A percentile compares a stretch with the other conserved stretches of the same genome.
Evolutionary conservation across 2,113 vertebrate genomes (phyloP).

Genomic region (Haemorhous mexicanus): DNA sequence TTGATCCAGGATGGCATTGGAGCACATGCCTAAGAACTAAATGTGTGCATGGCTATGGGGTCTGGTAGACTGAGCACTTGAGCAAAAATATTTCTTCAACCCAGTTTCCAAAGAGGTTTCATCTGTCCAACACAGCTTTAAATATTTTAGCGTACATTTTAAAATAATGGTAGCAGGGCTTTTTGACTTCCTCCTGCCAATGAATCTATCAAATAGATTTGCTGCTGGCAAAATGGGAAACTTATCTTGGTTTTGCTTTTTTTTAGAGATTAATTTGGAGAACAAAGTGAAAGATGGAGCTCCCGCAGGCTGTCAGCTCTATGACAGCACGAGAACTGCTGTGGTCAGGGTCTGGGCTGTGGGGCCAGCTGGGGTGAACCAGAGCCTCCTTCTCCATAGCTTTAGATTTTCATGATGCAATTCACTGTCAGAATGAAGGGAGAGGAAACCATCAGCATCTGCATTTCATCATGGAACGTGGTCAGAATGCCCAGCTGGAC

Average conservation of each 20-base stretch:
- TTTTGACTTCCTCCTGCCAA: not conserved
- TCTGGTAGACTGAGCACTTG: not conserved
- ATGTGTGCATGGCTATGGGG: not conserved
- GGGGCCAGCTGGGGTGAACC: not conserved
- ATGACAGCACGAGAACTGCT: rapidly evolving
- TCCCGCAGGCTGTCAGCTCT: not conserved
- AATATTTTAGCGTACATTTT: not conserved
- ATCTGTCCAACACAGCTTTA: not conserved
- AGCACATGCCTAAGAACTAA: not conserved
- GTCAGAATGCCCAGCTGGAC: not conserved
- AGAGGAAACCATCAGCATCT: not conserved
- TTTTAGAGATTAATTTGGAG: not conserved
- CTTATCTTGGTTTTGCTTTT: not conserved
- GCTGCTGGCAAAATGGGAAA: not conserved
- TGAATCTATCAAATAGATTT: not conserved
- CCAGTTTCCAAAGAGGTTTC: slow-evolving; percentile 17
- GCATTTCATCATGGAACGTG: not conserved
- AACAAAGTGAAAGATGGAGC: not conserved
- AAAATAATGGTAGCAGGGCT: not conserved
- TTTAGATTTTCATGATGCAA: not conserved
- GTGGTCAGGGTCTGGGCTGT: not conserved
- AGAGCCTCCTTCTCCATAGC: not conserved
- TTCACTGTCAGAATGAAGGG: not conserved
- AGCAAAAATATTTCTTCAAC: not conserved
- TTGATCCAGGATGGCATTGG: not conserved